These are phyloP conservation scores for Xenopus petersii DNA, from an alignment of 2,797 vertebrate genomes.

Conservation along the genomic window DNA sequence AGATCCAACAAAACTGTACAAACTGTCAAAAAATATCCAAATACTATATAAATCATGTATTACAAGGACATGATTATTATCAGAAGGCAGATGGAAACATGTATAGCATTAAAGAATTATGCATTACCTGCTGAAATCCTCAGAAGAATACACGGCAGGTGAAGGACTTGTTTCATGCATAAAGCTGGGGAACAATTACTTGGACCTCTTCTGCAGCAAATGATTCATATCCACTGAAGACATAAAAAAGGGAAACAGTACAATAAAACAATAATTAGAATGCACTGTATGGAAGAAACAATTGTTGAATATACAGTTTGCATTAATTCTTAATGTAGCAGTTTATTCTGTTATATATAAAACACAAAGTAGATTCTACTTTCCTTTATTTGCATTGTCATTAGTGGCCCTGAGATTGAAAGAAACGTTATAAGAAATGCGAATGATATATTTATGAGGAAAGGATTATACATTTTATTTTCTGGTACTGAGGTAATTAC, in stretches of 20 bases:
- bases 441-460: background rate
- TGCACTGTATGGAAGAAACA: background rate
- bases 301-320: background rate
- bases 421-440: conserved; percentile 14
- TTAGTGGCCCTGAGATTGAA: conserved; percentile 7
- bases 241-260: background rate
- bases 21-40: too few species aligned
- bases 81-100: conserved; percentile 13
- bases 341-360: background rate
- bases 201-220: conserved; percentile 16
- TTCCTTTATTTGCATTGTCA: background rate
- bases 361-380: background rate
- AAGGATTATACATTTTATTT: too few species aligned
- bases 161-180: conserved; percentile 3
- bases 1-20: too few species aligned
- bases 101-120: conserved; percentile 4
- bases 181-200: conserved; percentile 9
- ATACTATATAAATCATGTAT: background rate
- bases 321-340: too few species aligned
- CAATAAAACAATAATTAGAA: conserved; percentile 4
- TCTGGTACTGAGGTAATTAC: too few species aligned
- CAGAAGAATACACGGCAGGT: background rate
- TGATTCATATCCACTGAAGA: conserved; percentile 11
- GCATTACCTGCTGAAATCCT: conserved; percentile 10
- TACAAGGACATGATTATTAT: conserved; percentile 1